Percentiles rank a stretch among this genome's conserved stretches.
These are phyloP conservation scores for Xiphophorus maculatus DNA, from an alignment of 2,113 vertebrate species.

Conservation along the genomic window DNA sequence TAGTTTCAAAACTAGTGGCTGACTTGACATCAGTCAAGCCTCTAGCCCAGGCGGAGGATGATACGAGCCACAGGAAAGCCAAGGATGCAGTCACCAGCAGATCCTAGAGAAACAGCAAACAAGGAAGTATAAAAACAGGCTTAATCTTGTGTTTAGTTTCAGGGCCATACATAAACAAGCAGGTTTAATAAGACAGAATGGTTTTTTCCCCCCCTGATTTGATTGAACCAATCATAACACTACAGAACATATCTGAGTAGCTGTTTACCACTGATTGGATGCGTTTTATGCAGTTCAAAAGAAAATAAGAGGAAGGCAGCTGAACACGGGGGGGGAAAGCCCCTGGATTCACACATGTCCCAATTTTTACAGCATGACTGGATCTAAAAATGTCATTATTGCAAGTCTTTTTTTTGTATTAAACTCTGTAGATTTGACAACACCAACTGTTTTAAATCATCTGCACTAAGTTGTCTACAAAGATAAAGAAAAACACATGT, in stretches of 20 bases:
- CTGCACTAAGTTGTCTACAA: background rate
- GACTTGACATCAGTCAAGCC: slow-evolving; percentile 88
- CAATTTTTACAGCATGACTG: background rate
- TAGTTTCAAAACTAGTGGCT: slow-evolving; percentile 78
- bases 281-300: background rate
- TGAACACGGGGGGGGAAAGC: background rate
- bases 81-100: slow-evolving; percentile 87
- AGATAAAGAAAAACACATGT: no score
- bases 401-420: no score
- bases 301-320: background rate
- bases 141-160: background rate
- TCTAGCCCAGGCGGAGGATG: slow-evolving; percentile 93
- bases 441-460: background rate
- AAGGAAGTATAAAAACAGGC: background rate
- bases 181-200: background rate
- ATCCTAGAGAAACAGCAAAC: slow-evolving; percentile 79
- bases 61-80: slow-evolving; percentile 91
- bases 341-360: no score
- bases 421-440: no score
- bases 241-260: background rate
- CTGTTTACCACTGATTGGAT: background rate
- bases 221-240: background rate
- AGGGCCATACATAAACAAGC: background rate
- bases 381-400: background rate
- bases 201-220: no score